Conservation (phyloP, 2,113 vertebrate species). For the Megatriorchis doriae region DNA sequence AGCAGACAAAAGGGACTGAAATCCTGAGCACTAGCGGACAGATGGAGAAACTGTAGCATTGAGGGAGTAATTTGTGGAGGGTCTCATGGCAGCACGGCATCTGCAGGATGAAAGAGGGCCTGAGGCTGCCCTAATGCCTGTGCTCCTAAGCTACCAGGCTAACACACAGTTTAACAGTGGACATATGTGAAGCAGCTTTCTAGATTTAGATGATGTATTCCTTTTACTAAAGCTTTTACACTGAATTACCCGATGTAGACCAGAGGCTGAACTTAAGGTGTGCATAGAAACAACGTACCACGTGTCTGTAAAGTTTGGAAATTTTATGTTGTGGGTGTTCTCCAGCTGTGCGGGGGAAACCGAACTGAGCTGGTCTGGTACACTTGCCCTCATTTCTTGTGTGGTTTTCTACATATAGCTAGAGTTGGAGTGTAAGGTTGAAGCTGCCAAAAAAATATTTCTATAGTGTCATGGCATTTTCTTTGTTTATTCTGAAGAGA, state of each 20-base stretch:
- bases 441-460: background rate
- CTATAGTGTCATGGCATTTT: background rate
- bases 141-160: background rate
- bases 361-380: background rate
- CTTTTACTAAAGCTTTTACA: background rate
- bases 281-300: background rate
- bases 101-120: background rate
- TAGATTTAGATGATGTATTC: background rate
- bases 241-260: background rate
- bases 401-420: background rate
- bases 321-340: background rate
- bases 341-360: background rate
- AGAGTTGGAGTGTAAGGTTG: background rate
- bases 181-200: background rate
- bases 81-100: background rate
- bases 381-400: background rate
- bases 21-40: background rate
- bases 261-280: background rate
- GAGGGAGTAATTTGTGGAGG: background rate
- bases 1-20: background rate
- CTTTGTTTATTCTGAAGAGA: background rate
- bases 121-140: background rate
- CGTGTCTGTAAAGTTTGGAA: background rate
- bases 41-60: background rate
- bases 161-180: fast-evolving